Percentiles rank a stretch among this genome's conserved stretches.
These are phyloP conservation scores for Sylvia borin DNA, from an alignment of 2,797 vertebrate genomes.

Conservation along the genomic window DNA sequence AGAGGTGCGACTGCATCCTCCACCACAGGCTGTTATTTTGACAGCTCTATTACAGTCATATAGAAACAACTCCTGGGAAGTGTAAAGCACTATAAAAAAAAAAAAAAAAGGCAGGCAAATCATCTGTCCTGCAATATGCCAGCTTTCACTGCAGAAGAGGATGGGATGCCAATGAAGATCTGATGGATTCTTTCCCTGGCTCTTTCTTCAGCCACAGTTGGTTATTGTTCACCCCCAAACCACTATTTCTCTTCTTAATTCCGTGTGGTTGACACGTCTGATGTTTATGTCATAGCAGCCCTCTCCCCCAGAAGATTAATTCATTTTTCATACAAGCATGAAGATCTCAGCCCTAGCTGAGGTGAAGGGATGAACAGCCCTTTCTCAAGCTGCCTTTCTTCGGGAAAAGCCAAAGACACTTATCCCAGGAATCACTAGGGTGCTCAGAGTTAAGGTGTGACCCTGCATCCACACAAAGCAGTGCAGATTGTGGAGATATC, in stretches of 20 bases:
- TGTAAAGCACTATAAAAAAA: conserved; percentile 41
- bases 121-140: conserved; percentile 57
- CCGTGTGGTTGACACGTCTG: neutral
- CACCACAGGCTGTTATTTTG: conserved; percentile 58
- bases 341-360: neutral
- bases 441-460: neutral
- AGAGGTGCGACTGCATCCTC: neutral
- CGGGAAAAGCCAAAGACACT: neutral
- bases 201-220: neutral
- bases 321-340: neutral
- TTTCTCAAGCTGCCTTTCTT: neutral
- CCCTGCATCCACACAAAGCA: neutral
- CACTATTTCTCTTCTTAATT: neutral
- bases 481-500: neutral
- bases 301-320: neutral
- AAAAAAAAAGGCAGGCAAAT: neutral
- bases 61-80: conserved; percentile 59
- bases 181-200: neutral
- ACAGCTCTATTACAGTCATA: conserved; percentile 62
- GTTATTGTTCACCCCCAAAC: neutral
- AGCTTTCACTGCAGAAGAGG: neutral
- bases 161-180: neutral
- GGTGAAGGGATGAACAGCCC: neutral
- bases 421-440: neutral
- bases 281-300: neutral